Conservation (phyloP, 2,797 vertebrate genomes). For the Acanthornis magna region DNA sequence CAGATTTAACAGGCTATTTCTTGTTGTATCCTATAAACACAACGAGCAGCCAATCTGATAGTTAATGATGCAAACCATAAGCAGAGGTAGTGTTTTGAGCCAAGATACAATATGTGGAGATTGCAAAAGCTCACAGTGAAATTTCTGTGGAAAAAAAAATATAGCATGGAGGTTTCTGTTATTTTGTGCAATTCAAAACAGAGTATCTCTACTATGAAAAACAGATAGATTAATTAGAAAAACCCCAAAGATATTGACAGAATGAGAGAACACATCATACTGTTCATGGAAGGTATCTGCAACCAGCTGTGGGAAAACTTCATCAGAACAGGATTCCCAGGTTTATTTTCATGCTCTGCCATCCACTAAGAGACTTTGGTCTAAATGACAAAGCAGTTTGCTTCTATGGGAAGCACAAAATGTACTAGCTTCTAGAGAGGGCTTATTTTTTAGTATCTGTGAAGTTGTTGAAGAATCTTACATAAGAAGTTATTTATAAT, state of each 20-base stretch:
- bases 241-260: not conserved
- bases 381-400: not conserved
- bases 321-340: not conserved
- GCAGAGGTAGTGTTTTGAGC: constrained; percentile 36
- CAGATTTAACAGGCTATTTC: constrained; percentile 67
- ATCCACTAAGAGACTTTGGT: not conserved
- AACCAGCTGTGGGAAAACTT: not conserved
- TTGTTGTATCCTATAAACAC: constrained; percentile 63
- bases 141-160: constrained; percentile 10
- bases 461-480: constrained; percentile 32
- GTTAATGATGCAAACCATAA: constrained; percentile 63
- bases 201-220: not conserved
- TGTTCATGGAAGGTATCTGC: not conserved
- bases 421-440: not conserved
- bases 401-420: constrained; percentile 28
- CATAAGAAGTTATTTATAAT: constrained; percentile 46
- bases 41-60: constrained; percentile 65
- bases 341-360: not conserved
- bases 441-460: constrained; percentile 32
- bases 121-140: constrained; percentile 53
- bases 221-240: not conserved
- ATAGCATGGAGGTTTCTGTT: not conserved
- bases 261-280: not conserved
- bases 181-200: not conserved
- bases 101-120: constrained; percentile 31